Base-by-base conservation (phyloP, 2,797 vertebrate species). In the Phataginus tricuspis region DNA sequence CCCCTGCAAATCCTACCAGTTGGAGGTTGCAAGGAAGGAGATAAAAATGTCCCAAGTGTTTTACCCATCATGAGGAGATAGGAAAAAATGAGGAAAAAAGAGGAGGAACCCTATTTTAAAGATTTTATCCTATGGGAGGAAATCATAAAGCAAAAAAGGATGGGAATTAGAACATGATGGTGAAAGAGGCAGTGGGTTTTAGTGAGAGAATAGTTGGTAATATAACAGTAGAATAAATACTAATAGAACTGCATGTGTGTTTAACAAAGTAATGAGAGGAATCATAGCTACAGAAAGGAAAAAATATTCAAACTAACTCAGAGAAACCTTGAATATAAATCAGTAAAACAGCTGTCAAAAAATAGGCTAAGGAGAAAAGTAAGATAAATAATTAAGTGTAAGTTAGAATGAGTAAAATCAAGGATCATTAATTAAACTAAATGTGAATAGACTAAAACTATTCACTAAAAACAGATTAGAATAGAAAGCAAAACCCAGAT, bases 181-280 rank as follows among this genome's bases (percentile, higher is more conserved):
- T 82, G 16, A 71, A 13, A 92, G n/a, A 86, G 7, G 18, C 29
- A 82, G 5, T 66, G 78, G 27, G 21, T 75, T 75, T 71, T 80
- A n/a, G 34, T 71, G 29, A 95, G 7, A 3, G 12, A 91, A 57
- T 63, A 42, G 2, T 84, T 68, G 42, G 4, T 59, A 92, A 78
- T 49, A 86, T 66, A 92, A 72, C 34, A 86, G 72, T 31, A 69
- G 18, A 91, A 93, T 77, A 72, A 91, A 77, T 82, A 80, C 77
- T 23, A 55, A 83, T 55, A 82, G 25, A 86, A 29, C 66, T n/a
- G 37, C 51, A 6, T 78, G 7, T 51, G 16, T 45, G 31, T 51
- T 85, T 82, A 85, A 34, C 25, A 83, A 92, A 68, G 45, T 83
- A 51, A 79, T 16, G 16, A 42, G 59, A 57, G 53, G 12, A 21